These are phyloP conservation scores for Gasterosteus aculeatus DNA, from an alignment of 2,113 vertebrate species.

Conservation along the genomic window DNA sequence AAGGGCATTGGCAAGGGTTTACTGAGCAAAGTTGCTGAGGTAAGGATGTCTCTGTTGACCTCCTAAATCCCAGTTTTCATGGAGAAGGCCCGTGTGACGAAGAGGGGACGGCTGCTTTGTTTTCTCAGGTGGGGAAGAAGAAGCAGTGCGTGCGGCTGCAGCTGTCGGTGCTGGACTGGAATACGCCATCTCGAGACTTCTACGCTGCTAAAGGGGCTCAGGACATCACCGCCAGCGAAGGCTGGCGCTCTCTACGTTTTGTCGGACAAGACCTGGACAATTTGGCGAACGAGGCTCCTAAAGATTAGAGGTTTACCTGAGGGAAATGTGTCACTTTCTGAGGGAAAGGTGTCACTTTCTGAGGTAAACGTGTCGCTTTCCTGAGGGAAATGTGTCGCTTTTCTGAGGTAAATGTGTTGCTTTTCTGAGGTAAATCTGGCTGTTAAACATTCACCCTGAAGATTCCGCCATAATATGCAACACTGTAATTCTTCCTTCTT, in stretches of 20 bases:
- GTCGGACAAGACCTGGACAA: conserved; percentile 74
- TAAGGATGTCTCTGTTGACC: conserved; percentile 48
- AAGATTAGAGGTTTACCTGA: conserved; percentile 24
- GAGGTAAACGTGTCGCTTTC: no score
- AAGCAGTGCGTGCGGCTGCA: conserved; percentile 83
- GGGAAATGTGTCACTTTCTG: background rate
- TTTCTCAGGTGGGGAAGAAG: conserved; percentile 77
- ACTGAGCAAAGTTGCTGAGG: conserved; percentile 80
- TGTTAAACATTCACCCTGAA: background rate
- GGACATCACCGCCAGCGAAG: conserved; percentile 83
- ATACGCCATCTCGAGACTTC: conserved; percentile 80
- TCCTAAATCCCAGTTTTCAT: background rate
- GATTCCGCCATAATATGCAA: background rate
- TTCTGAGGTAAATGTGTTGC: background rate
- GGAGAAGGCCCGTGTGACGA: background rate
- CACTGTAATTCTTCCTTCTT: background rate
- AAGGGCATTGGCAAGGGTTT: conserved; percentile 82
- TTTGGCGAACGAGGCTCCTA: conserved; percentile 75
- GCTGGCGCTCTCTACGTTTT: conserved; percentile 85
- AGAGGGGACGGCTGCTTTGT: background rate
- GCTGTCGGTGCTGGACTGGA: conserved; percentile 85
- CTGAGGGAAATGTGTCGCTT: no score
- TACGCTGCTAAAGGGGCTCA: conserved; percentile 83
- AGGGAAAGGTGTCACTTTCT: no score
- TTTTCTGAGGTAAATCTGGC: background rate